Conservation (phyloP, 64 coral and sea anemone species). For the Dendrophyllia cribrosa region DNA sequence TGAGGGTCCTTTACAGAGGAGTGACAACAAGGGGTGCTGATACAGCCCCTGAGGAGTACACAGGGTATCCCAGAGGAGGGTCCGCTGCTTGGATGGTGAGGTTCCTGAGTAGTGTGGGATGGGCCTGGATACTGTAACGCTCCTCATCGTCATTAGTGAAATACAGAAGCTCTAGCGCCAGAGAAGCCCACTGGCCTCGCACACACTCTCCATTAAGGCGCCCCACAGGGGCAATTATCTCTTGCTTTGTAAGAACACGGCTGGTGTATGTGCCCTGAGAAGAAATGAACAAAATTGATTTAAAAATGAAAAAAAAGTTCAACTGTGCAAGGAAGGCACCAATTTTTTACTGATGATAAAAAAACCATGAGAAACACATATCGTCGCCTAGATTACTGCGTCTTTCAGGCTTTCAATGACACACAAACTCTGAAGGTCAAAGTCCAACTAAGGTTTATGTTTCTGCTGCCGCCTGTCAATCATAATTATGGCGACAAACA, state of each 20-base stretch:
- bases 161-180: constrained; percentile 93
- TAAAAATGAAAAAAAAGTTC: too few species aligned
- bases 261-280: constrained; percentile 93
- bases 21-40: constrained; percentile 15
- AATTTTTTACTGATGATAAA: too few species aligned
- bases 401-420: too few species aligned
- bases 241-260: constrained; percentile 84
- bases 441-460: too few species aligned
- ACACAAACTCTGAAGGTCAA: too few species aligned
- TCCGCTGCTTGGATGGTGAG: constrained; percentile 96
- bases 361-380: too few species aligned
- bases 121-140: constrained; percentile 97
- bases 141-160: constrained; percentile 98
- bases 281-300: not conserved
- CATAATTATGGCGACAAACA: too few species aligned
- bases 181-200: constrained; percentile 90
- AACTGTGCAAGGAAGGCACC: too few species aligned
- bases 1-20: not conserved
- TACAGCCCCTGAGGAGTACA: constrained; percentile 83
- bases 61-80: constrained; percentile 93
- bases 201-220: constrained; percentile 89
- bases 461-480: too few species aligned
- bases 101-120: constrained; percentile 92
- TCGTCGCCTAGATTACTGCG: too few species aligned
- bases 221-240: constrained; percentile 80